A percentile compares a stretch with the other conserved stretches of the same genome.
Evolutionary conservation across 2,113 vertebrate genomes (phyloP).

Genomic region (Poicephalus gulielmi): DNA sequence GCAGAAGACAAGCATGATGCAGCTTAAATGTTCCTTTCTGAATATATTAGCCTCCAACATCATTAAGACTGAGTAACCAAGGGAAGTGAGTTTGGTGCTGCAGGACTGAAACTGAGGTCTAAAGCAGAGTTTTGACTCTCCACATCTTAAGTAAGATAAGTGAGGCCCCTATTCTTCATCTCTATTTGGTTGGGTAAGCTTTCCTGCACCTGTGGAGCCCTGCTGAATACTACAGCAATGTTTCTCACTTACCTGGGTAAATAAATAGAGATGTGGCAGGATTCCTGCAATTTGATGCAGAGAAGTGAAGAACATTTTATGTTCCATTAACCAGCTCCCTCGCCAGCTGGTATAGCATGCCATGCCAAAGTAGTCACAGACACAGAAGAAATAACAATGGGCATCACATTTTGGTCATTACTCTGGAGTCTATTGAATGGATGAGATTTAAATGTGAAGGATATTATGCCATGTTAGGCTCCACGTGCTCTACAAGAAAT

Average conservation of each 20-base stretch:
- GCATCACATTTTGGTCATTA: neutral
- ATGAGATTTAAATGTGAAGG: neutral
- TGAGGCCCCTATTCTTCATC: neutral
- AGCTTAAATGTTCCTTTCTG: neutral
- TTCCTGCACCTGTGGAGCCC: neutral
- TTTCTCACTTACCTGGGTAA: neutral
- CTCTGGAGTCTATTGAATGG: neutral
- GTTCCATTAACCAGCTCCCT: neutral
- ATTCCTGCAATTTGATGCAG: neutral
- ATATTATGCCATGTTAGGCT: neutral
- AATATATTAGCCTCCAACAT: neutral
- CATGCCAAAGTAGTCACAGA: neutral
- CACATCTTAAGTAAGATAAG: neutral
- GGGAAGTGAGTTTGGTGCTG: neutral
- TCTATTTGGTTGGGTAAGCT: neutral
- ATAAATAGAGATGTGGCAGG: neutral
- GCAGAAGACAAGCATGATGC: neutral
- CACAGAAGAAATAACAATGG: neutral
- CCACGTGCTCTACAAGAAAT: neutral
- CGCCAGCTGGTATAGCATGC: neutral
- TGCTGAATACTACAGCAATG: neutral
- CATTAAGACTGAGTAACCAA: neutral
- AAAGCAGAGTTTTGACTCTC: neutral
- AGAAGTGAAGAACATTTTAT: neutral
- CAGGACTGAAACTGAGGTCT: neutral